Evolutionary conservation across 1,140 invertebrate genomes (phyloP), one percentile per base, ranked within the genome.

Genomic region (Drosophila littoralis): DNA sequence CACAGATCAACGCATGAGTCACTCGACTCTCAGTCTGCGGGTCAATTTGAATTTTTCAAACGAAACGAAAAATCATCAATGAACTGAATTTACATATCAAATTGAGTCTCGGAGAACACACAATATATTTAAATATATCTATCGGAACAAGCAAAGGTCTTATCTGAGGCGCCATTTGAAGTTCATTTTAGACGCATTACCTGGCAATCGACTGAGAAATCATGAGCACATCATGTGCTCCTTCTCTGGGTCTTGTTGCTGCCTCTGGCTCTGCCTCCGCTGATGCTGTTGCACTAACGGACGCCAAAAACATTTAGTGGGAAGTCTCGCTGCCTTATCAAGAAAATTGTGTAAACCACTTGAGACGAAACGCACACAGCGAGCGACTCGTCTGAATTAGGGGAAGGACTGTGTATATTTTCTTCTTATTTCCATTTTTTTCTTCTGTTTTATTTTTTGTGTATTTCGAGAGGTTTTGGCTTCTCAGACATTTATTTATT

Each of bases 301-400:
- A 88, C 82, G 82, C 83, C 82, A 88, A 82, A 79, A 88, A 71
- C 82, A 82, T 86, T 86, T 88, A 85, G 81, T 70, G 70, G 57
- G 64, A 43, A 78, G 59, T 32, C 36, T 22, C 55, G 55, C 46
- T 38, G 45, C 15, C 52, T 77, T 77, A 77, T 77, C 71, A 36
- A 36, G 38, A 38, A 42, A 63, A 70, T 57, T 70, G 67, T 75
- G 43, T 64, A 70, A 64, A 64, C 50, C 72, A 70, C 72, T 75
- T 59, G 67, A 75, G 59, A 63, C 58, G 12, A 28, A 28, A 51
- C 35, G 61, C 43, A 65, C 40, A 17, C 33, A 7, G 15, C 38
- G 12, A 13, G 17, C 50, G 63, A 28, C 33, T 13, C 33, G 33
- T 22, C 10, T 1, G 12, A 12, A 28, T 28, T 15, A 40, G 48